Base-by-base conservation (phyloP, 2,113 vertebrate species). In the Spea bombifrons region DNA sequence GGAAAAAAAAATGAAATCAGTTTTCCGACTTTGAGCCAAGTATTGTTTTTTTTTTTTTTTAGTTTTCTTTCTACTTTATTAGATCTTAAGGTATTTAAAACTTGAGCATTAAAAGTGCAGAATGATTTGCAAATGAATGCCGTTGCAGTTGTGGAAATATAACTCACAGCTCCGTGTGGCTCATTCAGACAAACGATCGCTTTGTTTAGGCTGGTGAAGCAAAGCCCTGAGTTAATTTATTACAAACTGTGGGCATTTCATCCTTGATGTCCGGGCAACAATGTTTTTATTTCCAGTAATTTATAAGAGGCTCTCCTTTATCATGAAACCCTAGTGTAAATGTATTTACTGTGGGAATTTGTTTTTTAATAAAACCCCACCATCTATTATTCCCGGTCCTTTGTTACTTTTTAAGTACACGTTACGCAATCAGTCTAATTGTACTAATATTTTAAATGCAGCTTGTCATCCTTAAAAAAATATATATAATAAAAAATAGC, bases 121-220 rank as follows among this genome's bases (percentile, higher is more conserved):
- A 86, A 91, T 90, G 85, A 97, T 97, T 98, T 97, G 95, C 95
- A 97, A 98, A 94, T 98, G 93, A 98, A 98, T 96, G 94, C 88
- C 86, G 89, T 92, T 92, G 94, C 92, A 94, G 94, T 95, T 92
- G 94, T 92, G 94, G 92, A 97, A 96, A 96, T 96, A 96, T 96
- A 96, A 95, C 93, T 94, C 92, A 90, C 89, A 90, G 89, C 92
- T 94, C 91, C 90, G 93, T 94, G 92, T 91, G 88, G 90, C 88
- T 93, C 93, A 91, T 88, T 88, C 91, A 93, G 92, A 95, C 93
- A 96, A 96, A 96, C 93, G 88, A 89, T 84, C 85, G 93, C 91
- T 94, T 94, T 88, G 89, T 92, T 91, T 84, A 83, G 86, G 83
- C 82, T 91, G 90, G 88, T 91, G 90, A 92, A 92, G 90, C 91